Evolutionary conservation across 2,888 invertebrate genomes (phyloP).

Genomic region (Pammene fasciana): DNA sequence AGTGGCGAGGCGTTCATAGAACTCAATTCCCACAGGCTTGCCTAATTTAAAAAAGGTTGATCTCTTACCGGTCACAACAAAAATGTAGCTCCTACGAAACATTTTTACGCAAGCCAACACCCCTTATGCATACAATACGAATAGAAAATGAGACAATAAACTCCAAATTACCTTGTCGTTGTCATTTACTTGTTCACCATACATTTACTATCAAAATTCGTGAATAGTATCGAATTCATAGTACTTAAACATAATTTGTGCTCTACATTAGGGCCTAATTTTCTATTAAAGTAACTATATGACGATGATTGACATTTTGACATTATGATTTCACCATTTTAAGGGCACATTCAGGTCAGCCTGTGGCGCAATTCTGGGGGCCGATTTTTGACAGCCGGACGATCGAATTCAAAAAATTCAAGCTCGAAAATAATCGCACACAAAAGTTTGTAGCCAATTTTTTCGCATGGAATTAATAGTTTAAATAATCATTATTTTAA

Average conservation of each 20-base stretch:
- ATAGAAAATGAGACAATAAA: background rate
- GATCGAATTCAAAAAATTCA: too few relatives aligned
- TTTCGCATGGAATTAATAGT: too few relatives aligned
- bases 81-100: too few relatives aligned
- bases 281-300: background rate
- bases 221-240: background rate
- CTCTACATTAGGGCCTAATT: conserved; percentile 10
- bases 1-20: too few relatives aligned
- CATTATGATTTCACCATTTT: background rate
- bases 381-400: too few relatives aligned
- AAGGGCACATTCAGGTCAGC: background rate
- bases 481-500: too few relatives aligned
- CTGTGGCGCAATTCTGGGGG: background rate
- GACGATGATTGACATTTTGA: conserved; percentile 6
- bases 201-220: background rate
- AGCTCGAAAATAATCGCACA: too few relatives aligned
- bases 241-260: background rate
- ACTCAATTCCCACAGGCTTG: too few relatives aligned
- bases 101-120: too few relatives aligned
- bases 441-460: too few relatives aligned
- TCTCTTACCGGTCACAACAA: too few relatives aligned
- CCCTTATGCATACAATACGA: background rate
- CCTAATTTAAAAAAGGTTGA: too few relatives aligned
- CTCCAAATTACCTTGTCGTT: conserved; percentile 12
- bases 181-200: background rate